These are phyloP conservation scores for Rhinolophus sinicus DNA, from an alignment of 2,113 vertebrate genomes.

Conservation along the genomic window DNA sequence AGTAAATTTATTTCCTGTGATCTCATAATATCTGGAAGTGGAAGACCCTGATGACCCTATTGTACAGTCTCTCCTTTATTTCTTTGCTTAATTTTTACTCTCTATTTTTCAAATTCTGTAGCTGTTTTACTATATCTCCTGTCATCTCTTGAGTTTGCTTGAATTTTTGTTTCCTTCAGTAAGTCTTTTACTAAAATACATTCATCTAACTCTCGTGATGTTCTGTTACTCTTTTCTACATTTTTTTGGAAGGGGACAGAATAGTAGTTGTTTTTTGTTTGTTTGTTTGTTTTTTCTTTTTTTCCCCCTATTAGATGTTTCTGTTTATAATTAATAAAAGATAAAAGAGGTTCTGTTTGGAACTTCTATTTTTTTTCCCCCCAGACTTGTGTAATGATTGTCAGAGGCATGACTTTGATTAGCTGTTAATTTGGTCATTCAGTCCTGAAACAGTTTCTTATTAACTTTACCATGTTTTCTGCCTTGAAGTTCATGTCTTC, in stretches of 20 bases:
- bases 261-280: neutral
- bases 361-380: neutral
- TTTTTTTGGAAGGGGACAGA: neutral
- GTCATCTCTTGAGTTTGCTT: neutral
- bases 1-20: neutral
- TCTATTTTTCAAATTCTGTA: neutral
- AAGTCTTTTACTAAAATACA: neutral
- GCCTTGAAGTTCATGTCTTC: neutral
- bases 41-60: neutral
- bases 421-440: neutral
- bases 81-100: neutral
- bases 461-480: neutral
- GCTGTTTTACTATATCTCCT: neutral
- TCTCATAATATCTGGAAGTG: neutral
- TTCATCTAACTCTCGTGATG: neutral
- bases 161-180: neutral
- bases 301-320: neutral
- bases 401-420: neutral
- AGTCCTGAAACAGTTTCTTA: neutral
- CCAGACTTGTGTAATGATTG: neutral
- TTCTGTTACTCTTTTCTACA: neutral
- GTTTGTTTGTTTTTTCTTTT: too few species aligned
- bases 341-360: neutral
- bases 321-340: neutral
- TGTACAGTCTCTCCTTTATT: neutral